Evolutionary conservation across 92 coral and sea anemone genomes (phyloP), one percentile per base, ranked within the genome.

Genomic region (Isaurus tuberculatus): DNA sequence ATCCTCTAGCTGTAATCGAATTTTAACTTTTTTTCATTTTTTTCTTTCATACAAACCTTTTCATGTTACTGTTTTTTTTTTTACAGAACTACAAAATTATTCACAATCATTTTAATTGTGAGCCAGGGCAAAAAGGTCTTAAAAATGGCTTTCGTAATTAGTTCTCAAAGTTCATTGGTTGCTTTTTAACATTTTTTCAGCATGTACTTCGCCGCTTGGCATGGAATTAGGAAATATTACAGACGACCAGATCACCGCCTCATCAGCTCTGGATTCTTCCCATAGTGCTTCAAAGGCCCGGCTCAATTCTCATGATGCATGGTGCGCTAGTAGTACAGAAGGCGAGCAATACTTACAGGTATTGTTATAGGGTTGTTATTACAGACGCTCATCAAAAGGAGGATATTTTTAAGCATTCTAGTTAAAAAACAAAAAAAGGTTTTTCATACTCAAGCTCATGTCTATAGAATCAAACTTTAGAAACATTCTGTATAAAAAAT

Each of bases 151-250:
- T 40, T 40, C 11, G 46, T 40, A 3, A 13, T 8, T 7, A 40
- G 9, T 8, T 8, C 46, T 1, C 11, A 4, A 13, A 40, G 1
- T 10, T 49, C 26, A 20, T 19, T 19, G 23, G 8, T 20, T 55
- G 63, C n/a, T 51, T 55, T 63, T 28, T 63, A 1, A 27, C 14
- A 26, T 13, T 63, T 63, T 8, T 27, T 63, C 65, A 93, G 98
- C 91, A 67, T 96, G 99, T 80, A 72, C 95, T 20, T 79, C 78
- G 20, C 93, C 98, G 7, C 90, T 94, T 42, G 99, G 99, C 8
- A 96, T 96, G 97, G 91, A 64, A 34, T 86, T 83, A 61, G 94
- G 94, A 36, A 86, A 88, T 48, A 92, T 96, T n/a, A 88, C 77
- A 16, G 87, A 79, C 58, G 73, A n/a, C 14, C 98, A 96, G 87